phyloP scores from a whole-genome alignment of 2,888 invertebrate genomes.

The Nomada ruficornis region DNA sequence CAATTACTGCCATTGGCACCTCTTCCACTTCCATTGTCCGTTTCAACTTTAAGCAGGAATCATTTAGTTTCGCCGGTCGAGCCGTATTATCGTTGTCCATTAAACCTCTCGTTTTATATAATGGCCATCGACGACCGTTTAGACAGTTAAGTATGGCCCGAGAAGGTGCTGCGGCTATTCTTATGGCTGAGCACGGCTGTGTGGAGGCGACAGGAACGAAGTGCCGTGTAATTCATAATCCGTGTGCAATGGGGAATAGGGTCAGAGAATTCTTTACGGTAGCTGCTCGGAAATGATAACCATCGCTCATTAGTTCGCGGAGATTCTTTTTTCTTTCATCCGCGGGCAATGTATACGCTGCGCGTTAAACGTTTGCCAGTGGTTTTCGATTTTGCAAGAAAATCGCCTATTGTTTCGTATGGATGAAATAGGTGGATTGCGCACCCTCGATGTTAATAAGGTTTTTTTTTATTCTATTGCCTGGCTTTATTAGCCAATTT shows the following conservation, averaged over 20 bases:
- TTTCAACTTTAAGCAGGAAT: constrained; percentile 8
- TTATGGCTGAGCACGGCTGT: neutral
- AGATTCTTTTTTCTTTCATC: neutral
- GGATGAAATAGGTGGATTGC: neutral
- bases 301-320: neutral
- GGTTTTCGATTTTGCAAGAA: neutral
- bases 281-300: neutral
- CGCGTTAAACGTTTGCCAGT: neutral
- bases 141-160: constrained; percentile 1
- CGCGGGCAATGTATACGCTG: neutral
- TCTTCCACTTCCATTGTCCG: neutral
- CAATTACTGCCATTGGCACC: neutral
- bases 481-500: neutral
- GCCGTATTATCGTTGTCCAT: constrained; percentile 37
- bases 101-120: constrained; percentile 18
- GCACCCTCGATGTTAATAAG: neutral
- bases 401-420: neutral
- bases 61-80: constrained; percentile 19
- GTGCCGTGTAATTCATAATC: constrained; percentile 20
- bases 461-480: neutral
- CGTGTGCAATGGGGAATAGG: neutral
- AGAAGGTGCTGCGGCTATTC: constrained; percentile 13
- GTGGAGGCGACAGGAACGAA: neutral
- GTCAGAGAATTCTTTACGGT: constrained; percentile 9
- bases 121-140: constrained; percentile 17